Evolutionary conservation across 2,797 vertebrate species (phyloP), one percentile per base, ranked within the genome.

Genomic region (Falco rusticolus): DNA sequence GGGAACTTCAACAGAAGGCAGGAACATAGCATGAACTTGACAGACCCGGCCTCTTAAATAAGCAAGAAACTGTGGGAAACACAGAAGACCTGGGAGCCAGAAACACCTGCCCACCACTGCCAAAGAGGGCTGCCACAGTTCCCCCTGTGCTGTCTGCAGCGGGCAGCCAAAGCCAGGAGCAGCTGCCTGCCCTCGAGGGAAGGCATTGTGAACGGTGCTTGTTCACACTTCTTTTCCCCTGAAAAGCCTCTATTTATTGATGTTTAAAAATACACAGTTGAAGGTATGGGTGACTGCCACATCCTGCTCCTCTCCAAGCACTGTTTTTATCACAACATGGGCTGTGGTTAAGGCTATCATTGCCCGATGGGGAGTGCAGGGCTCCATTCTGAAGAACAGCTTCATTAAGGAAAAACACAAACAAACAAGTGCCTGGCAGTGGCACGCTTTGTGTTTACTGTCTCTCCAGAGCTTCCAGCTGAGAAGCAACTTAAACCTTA

Each of bases 401-500:
- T 90, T 95, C 1, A 1, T 84, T 86, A 86, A 84, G 25, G 47
- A 51, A 84, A 83, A 91, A 78, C 33, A 75, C 54, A 92, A 92
- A 93, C 75, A 95, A 87, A 91, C 60, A 91, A 28, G 26, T 50
- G 70, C 51, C 59, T 95, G 87, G 79, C 79, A 88, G 59, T 0
- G 0, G 33, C 39, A 94, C 22, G 20, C 43, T 82, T 84, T 94
- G 31, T 97, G 81, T 95, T 96, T 96, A 94, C 50, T 63, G 60
- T 92, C 41, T 95, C 84, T 82, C 64, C 53, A 77, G 70, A 84
- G 53, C 37, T 93, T 92, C 84, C 77, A 96, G 89, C 89, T 81
- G 78, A 94, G 82, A 68, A 95, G 34, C 22, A 92, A 74, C 79
- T 78, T 85, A 65, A 95, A 84, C 50, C 74, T 84, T 81, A 41